Conservation (phyloP, 2,888 invertebrate species). For the Odontocerum albicorne region DNA sequence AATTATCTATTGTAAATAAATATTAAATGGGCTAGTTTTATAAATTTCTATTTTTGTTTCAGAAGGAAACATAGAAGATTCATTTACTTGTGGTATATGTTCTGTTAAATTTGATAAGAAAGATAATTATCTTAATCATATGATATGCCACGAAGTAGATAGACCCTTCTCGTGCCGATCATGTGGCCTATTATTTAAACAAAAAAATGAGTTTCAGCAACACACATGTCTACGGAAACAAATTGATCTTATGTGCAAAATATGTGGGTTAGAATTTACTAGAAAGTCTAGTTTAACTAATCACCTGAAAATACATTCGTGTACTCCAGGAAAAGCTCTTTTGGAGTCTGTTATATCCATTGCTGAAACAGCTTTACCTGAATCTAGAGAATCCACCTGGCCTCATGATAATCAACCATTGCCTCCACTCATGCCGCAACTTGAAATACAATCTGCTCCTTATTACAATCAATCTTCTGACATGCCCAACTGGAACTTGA, state of each 20-base stretch:
- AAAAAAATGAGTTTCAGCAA: conserved; percentile 43
- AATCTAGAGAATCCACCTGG: conserved; percentile 17
- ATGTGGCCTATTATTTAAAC: conserved; percentile 46
- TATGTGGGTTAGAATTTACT: conserved; percentile 51
- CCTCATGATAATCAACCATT: conserved; percentile 17
- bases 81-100: conserved; percentile 44
- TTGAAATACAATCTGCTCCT: conserved; percentile 14
- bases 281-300: conserved; percentile 53
- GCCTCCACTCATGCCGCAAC: conserved; percentile 18
- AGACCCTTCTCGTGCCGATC: conserved; percentile 45
- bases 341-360: conserved; percentile 38
- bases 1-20: background rate
- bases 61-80: conserved; percentile 30
- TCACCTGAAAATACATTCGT: conserved; percentile 55
- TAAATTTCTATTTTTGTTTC: conserved; percentile 15
- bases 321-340: conserved; percentile 48
- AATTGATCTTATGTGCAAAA: conserved; percentile 42
- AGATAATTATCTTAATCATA: conserved; percentile 50
- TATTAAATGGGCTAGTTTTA: too few species aligned
- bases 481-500: conserved; percentile 24
- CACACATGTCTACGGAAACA: conserved; percentile 44
- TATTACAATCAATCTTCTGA: conserved; percentile 21
- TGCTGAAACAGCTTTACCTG: conserved; percentile 22
- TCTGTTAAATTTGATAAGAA: conserved; percentile 48
- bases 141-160: conserved; percentile 52